These are phyloP conservation scores for Callyntrura guangdongensis DNA, from an alignment of 2,888 invertebrate genomes.

Conservation along the genomic window DNA sequence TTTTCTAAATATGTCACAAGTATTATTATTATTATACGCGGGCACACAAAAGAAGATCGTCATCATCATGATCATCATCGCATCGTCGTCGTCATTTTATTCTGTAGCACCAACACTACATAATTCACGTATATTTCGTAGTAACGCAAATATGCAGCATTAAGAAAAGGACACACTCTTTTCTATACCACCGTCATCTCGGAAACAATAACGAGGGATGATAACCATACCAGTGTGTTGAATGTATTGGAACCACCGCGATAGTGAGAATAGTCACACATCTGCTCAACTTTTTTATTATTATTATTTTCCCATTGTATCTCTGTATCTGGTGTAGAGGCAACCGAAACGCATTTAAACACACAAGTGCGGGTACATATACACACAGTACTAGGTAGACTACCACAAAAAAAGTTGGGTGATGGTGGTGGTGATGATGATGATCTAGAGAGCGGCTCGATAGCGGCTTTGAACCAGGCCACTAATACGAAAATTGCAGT, in stretches of 20 bases:
- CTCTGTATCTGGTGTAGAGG: background rate
- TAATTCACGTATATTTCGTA: slow-evolving; percentile 40
- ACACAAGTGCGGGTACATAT: background rate
- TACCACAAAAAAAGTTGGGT: background rate
- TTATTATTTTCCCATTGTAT: slow-evolving; percentile 35
- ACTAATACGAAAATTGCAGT: slow-evolving; percentile 71
- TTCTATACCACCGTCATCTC: background rate
- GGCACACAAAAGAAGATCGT: background rate
- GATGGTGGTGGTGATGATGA: background rate
- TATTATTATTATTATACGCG: too few relatives aligned
- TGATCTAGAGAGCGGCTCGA: background rate
- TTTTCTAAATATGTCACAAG: too few relatives aligned
- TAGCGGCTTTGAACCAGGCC: slow-evolving; percentile 39
- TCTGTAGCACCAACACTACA: slow-evolving; percentile 17
- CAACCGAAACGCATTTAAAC: background rate
- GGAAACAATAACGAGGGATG: slow-evolving; percentile 13
- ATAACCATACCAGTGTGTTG: background rate
- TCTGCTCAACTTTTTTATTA: slow-evolving; percentile 79
- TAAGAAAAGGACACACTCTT: background rate
- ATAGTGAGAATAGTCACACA: slow-evolving; percentile 74
- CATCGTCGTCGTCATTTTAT: background rate
- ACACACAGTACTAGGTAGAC: background rate
- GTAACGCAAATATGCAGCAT: slow-evolving; percentile 16
- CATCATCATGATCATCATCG: background rate
- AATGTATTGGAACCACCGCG: background rate